A percentile compares a stretch with the other conserved stretches of the same genome.
phyloP scores from a whole-genome alignment of 64 coral and sea anemone genomes.

The Montipora cactus region DNA sequence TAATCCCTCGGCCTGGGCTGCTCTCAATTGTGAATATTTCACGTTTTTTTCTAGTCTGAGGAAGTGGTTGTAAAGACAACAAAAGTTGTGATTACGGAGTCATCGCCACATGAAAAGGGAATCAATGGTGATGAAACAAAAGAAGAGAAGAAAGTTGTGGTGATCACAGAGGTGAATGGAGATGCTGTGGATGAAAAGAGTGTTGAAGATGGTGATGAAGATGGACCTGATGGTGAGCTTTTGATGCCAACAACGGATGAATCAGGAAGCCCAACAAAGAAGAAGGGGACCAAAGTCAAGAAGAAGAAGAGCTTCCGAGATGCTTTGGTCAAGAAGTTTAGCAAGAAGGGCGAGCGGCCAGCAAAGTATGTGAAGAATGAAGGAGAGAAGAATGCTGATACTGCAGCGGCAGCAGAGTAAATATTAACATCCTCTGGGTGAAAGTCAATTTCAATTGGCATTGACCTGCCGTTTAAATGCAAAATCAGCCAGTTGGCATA shows the following conservation, averaged over 20 bases:
- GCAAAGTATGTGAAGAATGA: slow-evolving; percentile 49
- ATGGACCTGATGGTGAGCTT: slow-evolving; percentile 61
- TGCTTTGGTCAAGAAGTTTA: slow-evolving; percentile 68
- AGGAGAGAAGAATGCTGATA: slow-evolving; percentile 47
- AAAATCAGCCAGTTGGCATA: neutral
- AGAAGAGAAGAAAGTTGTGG: slow-evolving; percentile 51
- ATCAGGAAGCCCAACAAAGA: slow-evolving; percentile 59
- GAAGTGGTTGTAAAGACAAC: slow-evolving; percentile 42
- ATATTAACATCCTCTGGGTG: neutral
- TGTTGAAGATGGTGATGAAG: slow-evolving; percentile 49
- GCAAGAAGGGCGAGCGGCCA: slow-evolving; percentile 72
- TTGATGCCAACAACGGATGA: slow-evolving; percentile 36
- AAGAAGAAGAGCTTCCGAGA: slow-evolving; percentile 94
- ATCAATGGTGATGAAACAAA: slow-evolving; percentile 75
- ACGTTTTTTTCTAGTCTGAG: neutral
- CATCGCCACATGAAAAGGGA: slow-evolving; percentile 18
- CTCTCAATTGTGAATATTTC: too few species aligned
- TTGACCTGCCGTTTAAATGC: neutral
- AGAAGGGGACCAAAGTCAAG: slow-evolving; percentile 69
- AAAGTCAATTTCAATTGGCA: slow-evolving; percentile 34
- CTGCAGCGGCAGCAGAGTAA: slow-evolving; percentile 4
- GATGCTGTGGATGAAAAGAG: slow-evolving; percentile 67
- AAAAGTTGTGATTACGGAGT: slow-evolving; percentile 26
- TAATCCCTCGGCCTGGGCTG: too few species aligned
- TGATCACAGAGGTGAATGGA: slow-evolving; percentile 54